phyloP scores from a whole-genome alignment of 2,888 invertebrate species.

The Graphium colonna region DNA sequence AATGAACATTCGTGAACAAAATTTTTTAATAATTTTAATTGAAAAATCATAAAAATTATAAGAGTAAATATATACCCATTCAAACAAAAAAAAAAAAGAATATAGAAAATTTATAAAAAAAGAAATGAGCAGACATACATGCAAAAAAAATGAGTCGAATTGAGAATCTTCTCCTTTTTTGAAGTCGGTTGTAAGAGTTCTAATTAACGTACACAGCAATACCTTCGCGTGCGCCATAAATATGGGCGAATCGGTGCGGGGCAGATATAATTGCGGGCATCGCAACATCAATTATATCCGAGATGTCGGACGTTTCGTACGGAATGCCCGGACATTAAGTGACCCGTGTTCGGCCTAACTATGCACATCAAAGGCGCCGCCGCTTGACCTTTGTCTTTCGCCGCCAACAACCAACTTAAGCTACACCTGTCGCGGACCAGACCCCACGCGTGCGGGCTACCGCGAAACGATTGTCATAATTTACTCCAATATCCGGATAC shows the following conservation, averaged over 20 bases:
- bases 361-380: conserved; percentile 12
- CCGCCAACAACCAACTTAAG: not conserved
- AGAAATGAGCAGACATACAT: too few species aligned
- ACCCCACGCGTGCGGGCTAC: conserved; percentile 8
- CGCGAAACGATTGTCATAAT: conserved; percentile 3
- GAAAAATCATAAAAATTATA: too few species aligned
- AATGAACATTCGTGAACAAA: too few species aligned
- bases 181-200: too few species aligned
- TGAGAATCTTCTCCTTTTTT: too few species aligned
- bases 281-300: not conserved
- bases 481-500: not conserved
- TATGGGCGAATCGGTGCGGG: not conserved
- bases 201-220: not conserved
- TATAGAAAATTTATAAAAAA: too few species aligned
- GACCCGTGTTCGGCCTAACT: not conserved
- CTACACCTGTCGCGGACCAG: conserved; percentile 20
- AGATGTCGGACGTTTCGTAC: not conserved
- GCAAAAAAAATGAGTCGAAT: too few species aligned
- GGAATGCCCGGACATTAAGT: not conserved
- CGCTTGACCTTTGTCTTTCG: conserved; percentile 10
- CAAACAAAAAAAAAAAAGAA: too few species aligned
- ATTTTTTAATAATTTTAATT: too few species aligned
- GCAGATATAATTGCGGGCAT: not conserved
- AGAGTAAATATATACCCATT: too few species aligned
- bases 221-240: not conserved